Base-by-base conservation (phyloP, 2,888 invertebrate genomes). In the Cosmia trapezina region DNA sequence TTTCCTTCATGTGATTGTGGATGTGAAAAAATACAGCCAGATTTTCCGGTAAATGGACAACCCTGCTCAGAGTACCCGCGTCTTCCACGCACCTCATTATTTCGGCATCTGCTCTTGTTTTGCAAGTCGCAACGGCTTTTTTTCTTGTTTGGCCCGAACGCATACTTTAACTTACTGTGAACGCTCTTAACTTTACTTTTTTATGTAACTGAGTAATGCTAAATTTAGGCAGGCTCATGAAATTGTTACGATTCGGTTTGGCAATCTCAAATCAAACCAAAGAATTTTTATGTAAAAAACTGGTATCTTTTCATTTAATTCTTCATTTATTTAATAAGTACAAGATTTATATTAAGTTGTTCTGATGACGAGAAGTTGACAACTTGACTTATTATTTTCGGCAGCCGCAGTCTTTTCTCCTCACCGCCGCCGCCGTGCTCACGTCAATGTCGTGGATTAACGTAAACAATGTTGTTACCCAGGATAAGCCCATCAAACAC, bases 91-190 rank as follows among this genome's bases (percentile, higher is more conserved):
- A 90, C 89, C 93, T 95, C 93, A 93, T 95, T 95, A 95, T 92
- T 90, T 89, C 85, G 93, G 93, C 92, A 94, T 94, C 89, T 92
- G 94, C 92, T 94, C 94, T 93, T 89, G 91, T 95, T 94, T 91
- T 83, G 89, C 88, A 85, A 90, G 81, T 76, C 57, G 56, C 80
- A 75, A 80, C 80, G 78, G 83, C 72, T 87, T 87, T 82, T 80
- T 83, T 86, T 81, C 81, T 82, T 70, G 73, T 87, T 85, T 79
- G 70, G 45, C 59, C 72, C 54, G 79, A 82, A 84, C 76, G 80
- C 82, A 82, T 84, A 77, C 79, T 81, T 86, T 68, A 77, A 82
- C 63, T 80, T 73, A 72, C 80, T 80, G 83, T 76, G 76, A 70
- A 76, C 62, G 78, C 66, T 78, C 69, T 87, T 80, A 81, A 80